Evolutionary conservation across 1,140 invertebrate species (phyloP).

Genomic region (Elysia chlorotica): DNA sequence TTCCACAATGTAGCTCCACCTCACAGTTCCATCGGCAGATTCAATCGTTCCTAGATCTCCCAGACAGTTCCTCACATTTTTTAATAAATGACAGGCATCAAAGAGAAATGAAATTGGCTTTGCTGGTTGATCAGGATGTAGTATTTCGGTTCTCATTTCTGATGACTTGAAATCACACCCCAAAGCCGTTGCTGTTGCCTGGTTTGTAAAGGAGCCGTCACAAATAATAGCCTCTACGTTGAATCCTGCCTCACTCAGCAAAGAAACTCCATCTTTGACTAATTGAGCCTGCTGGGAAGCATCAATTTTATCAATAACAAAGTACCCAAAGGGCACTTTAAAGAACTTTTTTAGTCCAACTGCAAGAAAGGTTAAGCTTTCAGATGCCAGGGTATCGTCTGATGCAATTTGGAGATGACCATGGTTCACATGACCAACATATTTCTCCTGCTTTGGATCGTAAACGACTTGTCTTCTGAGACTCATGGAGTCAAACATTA

Average conservation of each 20-base stretch:
- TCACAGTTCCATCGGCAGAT: neutral
- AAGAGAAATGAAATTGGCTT: neutral
- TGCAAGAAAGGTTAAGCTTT: neutral
- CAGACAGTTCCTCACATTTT: neutral
- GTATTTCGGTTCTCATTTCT: neutral
- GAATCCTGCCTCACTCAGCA: neutral
- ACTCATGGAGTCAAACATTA: conserved; percentile 2
- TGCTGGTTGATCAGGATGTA: neutral
- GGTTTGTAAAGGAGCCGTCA: conserved; percentile 8
- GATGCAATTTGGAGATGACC: neutral
- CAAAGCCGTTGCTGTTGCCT: neutral
- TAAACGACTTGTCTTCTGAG: neutral
- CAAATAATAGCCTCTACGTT: neutral
- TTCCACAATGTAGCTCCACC: neutral
- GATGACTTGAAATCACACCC: neutral
- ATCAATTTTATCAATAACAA: neutral
- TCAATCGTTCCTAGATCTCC: neutral
- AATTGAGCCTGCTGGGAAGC: neutral
- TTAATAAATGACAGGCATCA: conserved; percentile 14
- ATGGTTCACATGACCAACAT: neutral
- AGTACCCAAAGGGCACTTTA: conserved; percentile 8
- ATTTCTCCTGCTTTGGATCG: neutral
- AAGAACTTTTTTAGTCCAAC: neutral
- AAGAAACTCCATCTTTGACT: neutral
- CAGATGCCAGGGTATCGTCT: neutral